A percentile compares a stretch with the other conserved stretches of the same genome.
phyloP scores from a whole-genome alignment of 2,797 vertebrate genomes.

The Echiichthys vipera region DNA sequence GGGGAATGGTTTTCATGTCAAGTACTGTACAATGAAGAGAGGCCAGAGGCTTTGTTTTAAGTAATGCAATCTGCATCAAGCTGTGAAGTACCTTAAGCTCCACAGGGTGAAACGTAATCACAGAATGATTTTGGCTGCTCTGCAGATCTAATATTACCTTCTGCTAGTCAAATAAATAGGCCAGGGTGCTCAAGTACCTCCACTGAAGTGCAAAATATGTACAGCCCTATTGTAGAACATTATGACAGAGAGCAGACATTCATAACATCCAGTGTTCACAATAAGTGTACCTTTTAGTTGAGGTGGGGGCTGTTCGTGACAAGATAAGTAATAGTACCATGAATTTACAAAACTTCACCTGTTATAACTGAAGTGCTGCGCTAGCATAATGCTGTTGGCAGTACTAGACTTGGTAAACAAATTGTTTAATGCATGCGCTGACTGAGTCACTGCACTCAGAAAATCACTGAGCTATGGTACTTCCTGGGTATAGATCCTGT shows the following conservation, averaged over 20 bases:
- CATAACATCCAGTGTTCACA: constrained; percentile 11
- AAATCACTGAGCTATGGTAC: constrained; percentile 47
- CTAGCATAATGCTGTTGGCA: constrained; percentile 43
- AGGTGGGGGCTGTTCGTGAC: constrained; percentile 14
- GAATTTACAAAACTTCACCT: constrained; percentile 49
- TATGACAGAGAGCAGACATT: constrained; percentile 30
- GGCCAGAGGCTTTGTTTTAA: constrained; percentile 59
- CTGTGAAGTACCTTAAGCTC: constrained; percentile 51
- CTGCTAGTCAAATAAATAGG: constrained; percentile 64
- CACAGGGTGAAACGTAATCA: constrained; percentile 68
- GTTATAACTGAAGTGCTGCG: constrained; percentile 49
- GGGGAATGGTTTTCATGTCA: constrained; percentile 53
- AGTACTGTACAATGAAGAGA: constrained; percentile 57
- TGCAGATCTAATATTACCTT: constrained; percentile 60
- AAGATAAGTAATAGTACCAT: constrained; percentile 42
- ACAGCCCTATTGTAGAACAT: constrained; percentile 4
- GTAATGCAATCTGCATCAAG: constrained; percentile 66
- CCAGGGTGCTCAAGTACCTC: constrained; percentile 41
- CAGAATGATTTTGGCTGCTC: constrained; percentile 66
- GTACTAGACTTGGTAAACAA: constrained; percentile 62
- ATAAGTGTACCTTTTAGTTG: constrained; percentile 27
- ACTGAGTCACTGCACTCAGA: constrained; percentile 45
- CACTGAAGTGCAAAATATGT: constrained; percentile 35
- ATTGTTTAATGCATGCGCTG: constrained; percentile 59
- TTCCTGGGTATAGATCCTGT: constrained; percentile 22